Evolutionary conservation across 2,888 invertebrate species (phyloP).

Genomic region (Ectemnius cavifrons): DNA sequence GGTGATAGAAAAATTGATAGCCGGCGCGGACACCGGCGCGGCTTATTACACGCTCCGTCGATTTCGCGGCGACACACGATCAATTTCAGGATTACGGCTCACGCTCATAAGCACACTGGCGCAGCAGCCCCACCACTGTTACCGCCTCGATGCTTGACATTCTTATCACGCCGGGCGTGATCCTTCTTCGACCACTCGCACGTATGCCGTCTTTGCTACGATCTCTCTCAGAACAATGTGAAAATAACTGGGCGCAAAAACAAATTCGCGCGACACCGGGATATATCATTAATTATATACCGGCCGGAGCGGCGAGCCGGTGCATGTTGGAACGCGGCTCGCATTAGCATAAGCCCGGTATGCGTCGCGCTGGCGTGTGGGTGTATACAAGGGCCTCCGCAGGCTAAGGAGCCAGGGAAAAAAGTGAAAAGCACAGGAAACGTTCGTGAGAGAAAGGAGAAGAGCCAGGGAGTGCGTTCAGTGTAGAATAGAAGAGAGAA

Average conservation of each 20-base stretch:
- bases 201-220: conserved; percentile 21
- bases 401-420: background rate
- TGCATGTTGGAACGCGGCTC: conserved; percentile 47
- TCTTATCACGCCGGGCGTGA: conserved; percentile 20
- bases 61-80: conserved; percentile 32
- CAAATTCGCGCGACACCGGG: conserved; percentile 42
- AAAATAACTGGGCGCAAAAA: conserved; percentile 44
- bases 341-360: conserved; percentile 60
- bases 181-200: conserved; percentile 8
- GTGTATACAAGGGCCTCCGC: conserved; percentile 38
- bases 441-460: conserved; percentile 6
- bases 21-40: conserved; percentile 10
- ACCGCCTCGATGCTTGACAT: conserved; percentile 21
- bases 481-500: background rate
- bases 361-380: conserved; percentile 38
- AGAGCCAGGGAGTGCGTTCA: background rate
- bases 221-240: conserved; percentile 40
- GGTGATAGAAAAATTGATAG: conserved; percentile 21
- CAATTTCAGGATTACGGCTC: conserved; percentile 22
- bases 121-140: too few relatives aligned
- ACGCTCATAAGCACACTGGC: background rate
- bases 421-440: conserved; percentile 16
- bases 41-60: conserved; percentile 31
- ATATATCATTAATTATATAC: conserved; percentile 49
- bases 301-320: conserved; percentile 23